Base-by-base conservation (phyloP, 2,113 vertebrate genomes). In the Macquaria ambigua region DNA sequence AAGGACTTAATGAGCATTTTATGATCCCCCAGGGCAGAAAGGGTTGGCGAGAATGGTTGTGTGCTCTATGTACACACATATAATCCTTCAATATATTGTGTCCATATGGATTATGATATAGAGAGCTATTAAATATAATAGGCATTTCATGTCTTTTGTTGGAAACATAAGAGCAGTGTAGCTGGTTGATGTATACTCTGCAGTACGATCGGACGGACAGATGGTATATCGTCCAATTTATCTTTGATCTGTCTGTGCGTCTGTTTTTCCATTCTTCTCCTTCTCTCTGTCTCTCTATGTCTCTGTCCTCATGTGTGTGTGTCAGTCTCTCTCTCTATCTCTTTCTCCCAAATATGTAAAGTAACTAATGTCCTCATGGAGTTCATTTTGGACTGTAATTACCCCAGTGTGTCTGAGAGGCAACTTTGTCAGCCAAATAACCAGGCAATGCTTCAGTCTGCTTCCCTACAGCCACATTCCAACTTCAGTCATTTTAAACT, bases 1-100 rank as follows among this genome's bases (percentile, higher is more conserved):
- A 83, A 88, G 83, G 85, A 94, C 94, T 95, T 93, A 95, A 95
- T 94, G 85, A 92, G 88, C 83, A 87, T 93, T 95, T 89, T 92
- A 94, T 78, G 88, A 94, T 79, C 76, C 89, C 91, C 73, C 64
- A 88, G 88, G 93, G 92, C 88, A 79, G 56, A 69, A 74, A 85
- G 69, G 77, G 79, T 70, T 79, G 43, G 76, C 10, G 18, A 79
- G 74, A 92, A 81, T 64, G 84, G 81, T 74, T 71, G 71, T 85
- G 76, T 75, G 73, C 84, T 89, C 82, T 88, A 84, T 93, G 84
- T 89, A 93, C 90, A 91, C 87, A 91, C 87, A 83, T 75, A 87
- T 88, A 89, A 91, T 89, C 80, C 80, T 68, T 77, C 82, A 92
- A 69, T 90, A 91, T 88, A 88, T 83, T 90, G 74, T 83, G 82